Evolutionary conservation across 2,888 invertebrate genomes (phyloP).

Genomic region (Polydesmus complanatus): DNA sequence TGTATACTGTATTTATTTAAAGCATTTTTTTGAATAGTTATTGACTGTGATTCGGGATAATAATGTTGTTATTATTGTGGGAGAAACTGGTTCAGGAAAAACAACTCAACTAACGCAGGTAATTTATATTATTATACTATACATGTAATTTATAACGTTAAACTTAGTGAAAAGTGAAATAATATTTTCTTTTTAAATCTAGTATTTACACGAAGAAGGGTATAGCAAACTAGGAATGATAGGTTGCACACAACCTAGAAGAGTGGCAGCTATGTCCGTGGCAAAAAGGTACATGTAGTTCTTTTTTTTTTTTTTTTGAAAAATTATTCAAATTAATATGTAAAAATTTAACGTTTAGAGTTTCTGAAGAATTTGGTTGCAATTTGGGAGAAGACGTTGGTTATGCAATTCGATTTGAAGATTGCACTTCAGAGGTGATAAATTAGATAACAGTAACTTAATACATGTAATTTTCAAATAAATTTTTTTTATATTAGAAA

Average conservation of each 20-base stretch:
- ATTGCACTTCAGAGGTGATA: constrained; percentile 75
- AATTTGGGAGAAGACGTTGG: constrained; percentile 84
- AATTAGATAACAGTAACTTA: not conserved
- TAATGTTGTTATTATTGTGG: constrained; percentile 44
- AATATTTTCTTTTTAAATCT: not conserved
- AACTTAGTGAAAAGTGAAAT: too few relatives aligned
- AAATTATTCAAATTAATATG: too few relatives aligned
- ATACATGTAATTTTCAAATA: not conserved
- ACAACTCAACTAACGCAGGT: constrained; percentile 91
- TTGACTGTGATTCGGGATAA: constrained; percentile 71
- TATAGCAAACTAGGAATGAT: constrained; percentile 76
- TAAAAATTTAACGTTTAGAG: too few relatives aligned
- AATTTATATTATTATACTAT: constrained; percentile 1
- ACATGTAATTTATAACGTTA: not conserved
- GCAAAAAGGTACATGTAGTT: too few relatives aligned
- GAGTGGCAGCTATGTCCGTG: constrained; percentile 97
- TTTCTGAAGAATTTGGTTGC: constrained; percentile 92
- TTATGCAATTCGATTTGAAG: constrained; percentile 98
- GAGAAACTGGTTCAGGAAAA: constrained; percentile 91
- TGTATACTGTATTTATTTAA: too few relatives aligned
- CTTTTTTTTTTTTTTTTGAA: too few relatives aligned
- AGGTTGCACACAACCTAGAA: constrained; percentile 93
- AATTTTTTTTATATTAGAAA: constrained; percentile 30
- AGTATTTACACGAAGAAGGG: constrained; percentile 90
- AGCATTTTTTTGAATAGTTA: too few relatives aligned